Evolutionary conservation across 2,797 vertebrate species (phyloP).

Genomic region (Sebastes trivittatus): DNA sequence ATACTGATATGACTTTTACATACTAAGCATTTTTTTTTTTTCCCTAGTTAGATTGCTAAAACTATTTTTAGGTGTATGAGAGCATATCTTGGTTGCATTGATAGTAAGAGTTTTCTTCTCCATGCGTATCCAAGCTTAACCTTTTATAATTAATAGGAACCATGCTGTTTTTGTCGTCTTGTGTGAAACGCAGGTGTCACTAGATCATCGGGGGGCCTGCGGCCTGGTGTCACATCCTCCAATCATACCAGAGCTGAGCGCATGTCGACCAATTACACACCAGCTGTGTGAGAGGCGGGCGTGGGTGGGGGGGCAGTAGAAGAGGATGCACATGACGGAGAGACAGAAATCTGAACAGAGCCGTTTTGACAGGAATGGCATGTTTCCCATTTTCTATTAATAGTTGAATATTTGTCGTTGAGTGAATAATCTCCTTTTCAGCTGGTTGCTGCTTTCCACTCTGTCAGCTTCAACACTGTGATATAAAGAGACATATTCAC

Average conservation of each 20-base stretch:
- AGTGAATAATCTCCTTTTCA: conserved; percentile 2
- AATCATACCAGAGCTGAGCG: conserved; percentile 7
- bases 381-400: conserved; percentile 41
- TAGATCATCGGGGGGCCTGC: conserved; percentile 4
- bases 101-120: background rate
- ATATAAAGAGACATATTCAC: background rate
- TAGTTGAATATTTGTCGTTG: conserved; percentile 10
- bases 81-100: background rate
- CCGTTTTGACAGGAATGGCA: conserved; percentile 45
- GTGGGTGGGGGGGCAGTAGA: background rate
- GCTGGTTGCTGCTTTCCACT: background rate
- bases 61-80: conserved; percentile 11
- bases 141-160: conserved; percentile 41
- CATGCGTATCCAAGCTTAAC: background rate
- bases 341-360: conserved; percentile 20
- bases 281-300: conserved; percentile 38
- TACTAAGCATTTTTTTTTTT: background rate
- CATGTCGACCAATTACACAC: conserved; percentile 60
- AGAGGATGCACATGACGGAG: conserved; percentile 31
- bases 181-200: conserved; percentile 51
- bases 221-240: conserved; percentile 42
- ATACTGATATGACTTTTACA: background rate
- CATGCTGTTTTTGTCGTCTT: conserved; percentile 28
- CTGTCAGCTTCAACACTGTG: background rate
- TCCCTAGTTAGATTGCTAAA: background rate